Conservation (phyloP, 30 jellyfish, hydroid and myxozoan species). For the Hydractinia symbiolongicarpus region DNA sequence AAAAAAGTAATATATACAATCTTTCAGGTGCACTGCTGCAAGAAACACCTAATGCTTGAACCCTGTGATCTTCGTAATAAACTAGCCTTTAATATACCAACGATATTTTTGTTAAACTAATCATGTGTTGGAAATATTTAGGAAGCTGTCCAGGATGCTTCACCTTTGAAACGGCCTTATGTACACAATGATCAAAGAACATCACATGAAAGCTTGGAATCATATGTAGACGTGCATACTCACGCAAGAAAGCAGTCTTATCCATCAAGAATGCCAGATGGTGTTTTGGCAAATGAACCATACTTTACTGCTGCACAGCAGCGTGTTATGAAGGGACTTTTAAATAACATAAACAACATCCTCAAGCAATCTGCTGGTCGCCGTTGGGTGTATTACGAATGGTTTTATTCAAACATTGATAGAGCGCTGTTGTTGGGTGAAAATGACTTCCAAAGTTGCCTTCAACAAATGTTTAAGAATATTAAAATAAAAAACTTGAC, state of each 20-base stretch:
- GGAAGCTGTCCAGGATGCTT: slow-evolving; percentile 28
- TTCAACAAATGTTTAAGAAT: slow-evolving; percentile 70
- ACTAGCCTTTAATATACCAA: no score
- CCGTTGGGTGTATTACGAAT: slow-evolving; percentile 92
- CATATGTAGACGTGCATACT: not conserved
- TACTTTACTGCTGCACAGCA: slow-evolving; percentile 2
- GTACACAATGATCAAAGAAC: not conserved
- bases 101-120: no score
- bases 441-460: slow-evolving; percentile 78
- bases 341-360: slow-evolving; percentile 44
- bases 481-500: slow-evolving; percentile 67
- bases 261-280: not conserved
- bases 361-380: slow-evolving; percentile 88
- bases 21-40: no score
- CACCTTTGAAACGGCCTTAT: slow-evolving; percentile 17
- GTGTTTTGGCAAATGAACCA: not conserved
- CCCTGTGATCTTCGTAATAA: no score
- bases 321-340: slow-evolving; percentile 43
- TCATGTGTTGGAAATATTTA: not conserved
- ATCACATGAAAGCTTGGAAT: not conserved
- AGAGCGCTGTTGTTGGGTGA: slow-evolving; percentile 88
- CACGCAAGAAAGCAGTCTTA: slow-evolving; percentile 5
- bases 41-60: no score
- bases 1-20: no score
- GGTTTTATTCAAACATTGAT: slow-evolving; percentile 93